These are phyloP conservation scores for Drosophila littoralis DNA, from an alignment of 1,140 invertebrate genomes.

Conservation along the genomic window DNA sequence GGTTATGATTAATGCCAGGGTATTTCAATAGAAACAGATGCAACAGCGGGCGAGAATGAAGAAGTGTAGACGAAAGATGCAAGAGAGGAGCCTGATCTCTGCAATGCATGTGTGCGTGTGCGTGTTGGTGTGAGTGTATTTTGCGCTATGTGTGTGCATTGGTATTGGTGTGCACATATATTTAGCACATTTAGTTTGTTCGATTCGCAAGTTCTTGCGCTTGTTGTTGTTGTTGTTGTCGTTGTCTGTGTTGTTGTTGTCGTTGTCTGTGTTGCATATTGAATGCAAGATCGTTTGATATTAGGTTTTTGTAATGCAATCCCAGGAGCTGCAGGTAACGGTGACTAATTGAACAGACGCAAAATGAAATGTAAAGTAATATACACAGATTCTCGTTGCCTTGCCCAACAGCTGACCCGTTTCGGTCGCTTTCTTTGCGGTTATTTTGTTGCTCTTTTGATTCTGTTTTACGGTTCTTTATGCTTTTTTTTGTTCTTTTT, in stretches of 20 bases:
- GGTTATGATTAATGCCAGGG: background rate
- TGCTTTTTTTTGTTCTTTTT: conserved; percentile 30
- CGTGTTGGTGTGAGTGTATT: conserved; percentile 12
- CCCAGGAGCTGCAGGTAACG: conserved; percentile 5
- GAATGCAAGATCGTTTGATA: conserved; percentile 19
- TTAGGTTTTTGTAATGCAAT: conserved; percentile 8
- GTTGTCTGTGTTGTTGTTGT: conserved; percentile 26
- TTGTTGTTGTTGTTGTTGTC: conserved; percentile 31
- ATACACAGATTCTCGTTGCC: background rate
- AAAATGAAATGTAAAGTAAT: background rate
- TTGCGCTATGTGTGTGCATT: background rate
- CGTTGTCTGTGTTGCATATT: conserved; percentile 21
- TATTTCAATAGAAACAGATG: conserved; percentile 33
- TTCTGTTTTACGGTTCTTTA: conserved; percentile 18
- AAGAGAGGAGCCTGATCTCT: conserved; percentile 18
- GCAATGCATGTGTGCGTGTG: conserved; percentile 10
- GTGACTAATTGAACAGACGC: conserved; percentile 5
- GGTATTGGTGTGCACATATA: conserved; percentile 27
- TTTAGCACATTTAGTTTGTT: conserved; percentile 43
- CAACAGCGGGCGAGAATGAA: conserved; percentile 17
- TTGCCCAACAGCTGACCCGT: conserved; percentile 16
- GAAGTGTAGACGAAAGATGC: conserved; percentile 1
- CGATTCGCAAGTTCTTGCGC: conserved; percentile 42
- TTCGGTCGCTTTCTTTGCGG: conserved; percentile 24
- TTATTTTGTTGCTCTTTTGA: conserved; percentile 3